Base-by-base conservation (phyloP, 1,140 invertebrate species). In the Diuraphis noxia region DNA sequence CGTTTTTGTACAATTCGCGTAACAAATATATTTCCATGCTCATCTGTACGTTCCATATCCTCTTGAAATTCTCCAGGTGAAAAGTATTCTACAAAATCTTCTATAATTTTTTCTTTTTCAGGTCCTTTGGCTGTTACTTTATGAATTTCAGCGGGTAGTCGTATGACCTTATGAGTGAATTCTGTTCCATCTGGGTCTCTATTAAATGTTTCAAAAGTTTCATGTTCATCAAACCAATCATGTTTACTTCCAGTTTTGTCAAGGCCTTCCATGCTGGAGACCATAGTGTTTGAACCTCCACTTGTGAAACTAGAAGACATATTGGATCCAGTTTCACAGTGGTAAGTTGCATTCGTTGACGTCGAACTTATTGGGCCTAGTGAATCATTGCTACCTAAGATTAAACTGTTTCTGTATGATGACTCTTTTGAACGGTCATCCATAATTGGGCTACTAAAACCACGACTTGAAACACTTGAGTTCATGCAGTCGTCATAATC, bases 241-340 rank as follows among this genome's bases (percentile, higher is more conserved):
- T 94, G 93, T 91, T 93, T 63, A 93, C 92, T 93, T 56, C 94
- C 93, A 30, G 92, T 92, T 21, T 92, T 89, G 92, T 96, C 96
- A 92, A 96, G 93, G 36, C 95, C 96, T 93, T 96, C 96, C 89
- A 96, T 95, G 30, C 96, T 96, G 1, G 96, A 96, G 5, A 96
- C 95, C 96, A 96, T 96, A 25, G 96, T 96, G 93, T 96, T 96
- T 84, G 96, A 96, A 92, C 96, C 96, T 93, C 95, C 96, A 94
- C 96, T 97, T 46, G 96, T 97, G 77, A 97, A 95, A 94, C 96
- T 97, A 34, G 96, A 96, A 9, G 96, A 97, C 96, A 97, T 97
- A 36, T 96, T 95, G 0, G 97, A 97, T 93, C 97, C 96, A 1
- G 96, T 96, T 93, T 97, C 96, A 93, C 96, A 96, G 93, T 97